Evolutionary conservation across 2,888 invertebrate genomes (phyloP).

Genomic region (Saturnia pavonia): DNA sequence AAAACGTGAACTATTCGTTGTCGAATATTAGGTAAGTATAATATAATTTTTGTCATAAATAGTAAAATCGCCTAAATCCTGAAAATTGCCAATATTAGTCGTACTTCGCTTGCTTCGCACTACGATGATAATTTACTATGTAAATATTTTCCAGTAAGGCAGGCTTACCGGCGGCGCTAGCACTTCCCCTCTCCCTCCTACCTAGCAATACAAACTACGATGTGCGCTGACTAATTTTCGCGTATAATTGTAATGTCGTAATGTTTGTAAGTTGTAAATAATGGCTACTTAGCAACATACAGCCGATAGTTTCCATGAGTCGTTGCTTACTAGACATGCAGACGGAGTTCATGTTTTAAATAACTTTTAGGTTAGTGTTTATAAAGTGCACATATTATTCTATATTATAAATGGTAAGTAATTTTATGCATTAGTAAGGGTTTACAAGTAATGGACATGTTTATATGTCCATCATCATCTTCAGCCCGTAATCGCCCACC

Average conservation of each 20-base stretch:
- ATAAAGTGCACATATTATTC: too few relatives aligned
- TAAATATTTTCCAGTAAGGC: slow-evolving; percentile 11
- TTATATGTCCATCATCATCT: too few relatives aligned
- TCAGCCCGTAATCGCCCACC: too few relatives aligned
- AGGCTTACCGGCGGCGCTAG: background rate
- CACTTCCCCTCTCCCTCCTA: background rate
- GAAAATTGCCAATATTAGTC: background rate
- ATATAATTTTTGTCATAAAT: too few relatives aligned
- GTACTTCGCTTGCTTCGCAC: background rate
- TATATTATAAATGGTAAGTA: too few relatives aligned
- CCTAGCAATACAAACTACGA: background rate
- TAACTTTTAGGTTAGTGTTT: too few relatives aligned
- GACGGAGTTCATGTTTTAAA: background rate
- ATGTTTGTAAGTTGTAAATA: background rate
- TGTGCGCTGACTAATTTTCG: slow-evolving; percentile 9
- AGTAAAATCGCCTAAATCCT: background rate
- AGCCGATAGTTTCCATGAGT: background rate
- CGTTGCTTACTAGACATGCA: background rate
- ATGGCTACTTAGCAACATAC: slow-evolving; percentile 6
- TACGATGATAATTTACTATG: background rate
- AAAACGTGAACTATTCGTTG: too few relatives aligned
- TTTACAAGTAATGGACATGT: too few relatives aligned
- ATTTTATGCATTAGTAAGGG: too few relatives aligned
- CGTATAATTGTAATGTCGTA: slow-evolving; percentile 4
- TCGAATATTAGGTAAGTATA: too few relatives aligned